phyloP scores from a whole-genome alignment of 37 sponge, comb jelly and placozoan species.

The Oscarella lobularis region DNA sequence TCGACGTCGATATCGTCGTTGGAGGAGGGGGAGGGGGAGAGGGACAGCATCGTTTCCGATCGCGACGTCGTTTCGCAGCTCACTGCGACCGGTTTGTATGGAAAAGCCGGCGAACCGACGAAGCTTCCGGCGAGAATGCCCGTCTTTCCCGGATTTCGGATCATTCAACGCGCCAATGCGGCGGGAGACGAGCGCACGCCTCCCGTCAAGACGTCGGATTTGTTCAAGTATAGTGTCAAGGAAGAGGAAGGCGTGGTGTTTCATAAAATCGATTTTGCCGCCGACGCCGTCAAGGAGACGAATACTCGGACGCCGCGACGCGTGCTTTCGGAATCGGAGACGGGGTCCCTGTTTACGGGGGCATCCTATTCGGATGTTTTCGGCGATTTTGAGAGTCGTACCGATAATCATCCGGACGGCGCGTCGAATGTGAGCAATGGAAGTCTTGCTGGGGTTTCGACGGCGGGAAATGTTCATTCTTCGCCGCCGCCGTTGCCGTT shows the following conservation, averaged over 20 bases:
- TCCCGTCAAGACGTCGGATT: neutral
- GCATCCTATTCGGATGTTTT: neutral
- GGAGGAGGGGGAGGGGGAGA: neutral
- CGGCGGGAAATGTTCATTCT: too few relatives aligned
- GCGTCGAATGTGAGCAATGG: too few relatives aligned
- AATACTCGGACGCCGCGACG: neutral
- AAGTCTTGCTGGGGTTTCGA: too few relatives aligned
- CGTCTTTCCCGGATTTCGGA: neutral
- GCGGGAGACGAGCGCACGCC: neutral
- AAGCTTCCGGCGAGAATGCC: neutral
- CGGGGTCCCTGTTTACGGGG: neutral
- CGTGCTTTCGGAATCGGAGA: neutral
- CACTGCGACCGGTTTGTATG: constrained; percentile 1
- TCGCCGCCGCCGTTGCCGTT: too few relatives aligned
- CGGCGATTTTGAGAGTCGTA: neutral
- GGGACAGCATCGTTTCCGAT: too few relatives aligned
- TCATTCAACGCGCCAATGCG: neutral
- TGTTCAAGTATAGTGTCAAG: neutral
- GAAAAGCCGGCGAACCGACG: neutral
- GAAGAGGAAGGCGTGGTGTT: neutral
- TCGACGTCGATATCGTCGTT: neutral
- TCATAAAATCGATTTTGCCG: neutral
- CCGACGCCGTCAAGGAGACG: neutral
- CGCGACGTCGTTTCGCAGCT: neutral
- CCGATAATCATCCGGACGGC: neutral